Base-by-base conservation (phyloP, 1,140 invertebrate species). In the Mizuhopecten yessoensis region DNA sequence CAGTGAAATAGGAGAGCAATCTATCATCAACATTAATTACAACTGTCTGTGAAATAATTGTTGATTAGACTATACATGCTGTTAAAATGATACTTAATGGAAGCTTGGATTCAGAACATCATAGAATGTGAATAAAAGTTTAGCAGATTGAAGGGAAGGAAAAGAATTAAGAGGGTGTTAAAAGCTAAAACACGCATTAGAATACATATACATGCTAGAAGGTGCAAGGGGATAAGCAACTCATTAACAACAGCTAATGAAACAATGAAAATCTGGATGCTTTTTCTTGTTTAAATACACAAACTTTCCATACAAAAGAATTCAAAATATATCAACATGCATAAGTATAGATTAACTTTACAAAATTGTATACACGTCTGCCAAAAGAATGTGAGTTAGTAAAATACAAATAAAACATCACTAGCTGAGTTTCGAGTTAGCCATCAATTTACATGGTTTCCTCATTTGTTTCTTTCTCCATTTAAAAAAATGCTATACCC, bases 81-180 rank as follows among this genome's bases (percentile, higher is more conserved):
- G 57, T 75, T 75, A 75, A 75, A 29, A 75, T 75, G 23, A 17
- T 5, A 75, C 23, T 75, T 29, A 75, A 75, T 75, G 3, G 11
- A 75, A 75, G 57, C 57, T 75, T 75, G 57, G 57, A 29, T 75
- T 75, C 57, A 75, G 57, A 75, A 17, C n/a, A 75, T 75, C 57
- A 29, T 75, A 75, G 57, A 29, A 75, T 75, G 57, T 75, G 57
- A 75, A 75, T 75, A 75, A 75, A 75, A 29, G 57, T 75, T 75
- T n/a, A 29, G 57, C 57, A 75, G 57, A 29, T n/a, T 75, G 57
- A 75, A 75, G 57, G 17, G 23, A 17, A 75, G 57, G 57, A 17
- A 17, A 5, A n/a, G 0, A 75, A 29, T 29, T 29, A 75, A 29
- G n/a, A 29, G 23, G n/a, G 57, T 39, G 29, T 49, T 49, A 2